Conservation (phyloP, 2,113 vertebrate species). For the Taxidea taxus region DNA sequence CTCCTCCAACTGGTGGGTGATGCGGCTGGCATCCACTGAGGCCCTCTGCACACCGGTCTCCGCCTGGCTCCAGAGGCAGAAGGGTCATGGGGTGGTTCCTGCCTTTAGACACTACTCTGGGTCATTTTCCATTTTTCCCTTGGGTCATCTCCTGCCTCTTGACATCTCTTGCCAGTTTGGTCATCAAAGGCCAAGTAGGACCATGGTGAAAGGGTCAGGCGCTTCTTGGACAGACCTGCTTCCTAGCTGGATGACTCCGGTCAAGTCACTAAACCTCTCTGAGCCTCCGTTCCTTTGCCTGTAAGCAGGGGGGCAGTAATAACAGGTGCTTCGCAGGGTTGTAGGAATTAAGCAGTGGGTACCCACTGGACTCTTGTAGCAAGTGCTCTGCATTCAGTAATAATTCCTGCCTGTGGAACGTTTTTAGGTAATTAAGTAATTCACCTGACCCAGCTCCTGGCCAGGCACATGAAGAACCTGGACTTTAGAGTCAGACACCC, state of each 20-base stretch:
- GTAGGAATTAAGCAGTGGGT: accelerated
- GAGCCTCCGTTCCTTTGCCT: background rate
- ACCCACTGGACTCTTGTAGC: accelerated
- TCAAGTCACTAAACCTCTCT: background rate
- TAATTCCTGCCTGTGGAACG: accelerated
- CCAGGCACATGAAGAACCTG: accelerated
- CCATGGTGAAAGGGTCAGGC: background rate
- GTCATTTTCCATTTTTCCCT: background rate
- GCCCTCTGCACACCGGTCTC: conserved; percentile 86
- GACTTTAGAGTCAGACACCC: accelerated
- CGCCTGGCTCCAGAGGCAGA: conserved; percentile 73
- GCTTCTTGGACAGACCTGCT: background rate
- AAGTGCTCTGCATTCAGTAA: accelerated
- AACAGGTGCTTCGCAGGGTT: background rate
- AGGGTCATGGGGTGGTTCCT: accelerated
- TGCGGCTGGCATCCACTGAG: conserved; percentile 80
- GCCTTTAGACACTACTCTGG: background rate
- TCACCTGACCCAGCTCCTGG: accelerated
- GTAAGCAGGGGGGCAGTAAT: accelerated
- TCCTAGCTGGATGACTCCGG: background rate
- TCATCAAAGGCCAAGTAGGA: background rate
- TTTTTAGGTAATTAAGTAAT: no score
- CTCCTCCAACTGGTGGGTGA: conserved; percentile 84
- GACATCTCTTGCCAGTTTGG: background rate
- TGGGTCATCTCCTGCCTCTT: background rate